These are phyloP conservation scores for Argyrosomus regius DNA, from an alignment of 2,797 vertebrate genomes.

Conservation along the genomic window DNA sequence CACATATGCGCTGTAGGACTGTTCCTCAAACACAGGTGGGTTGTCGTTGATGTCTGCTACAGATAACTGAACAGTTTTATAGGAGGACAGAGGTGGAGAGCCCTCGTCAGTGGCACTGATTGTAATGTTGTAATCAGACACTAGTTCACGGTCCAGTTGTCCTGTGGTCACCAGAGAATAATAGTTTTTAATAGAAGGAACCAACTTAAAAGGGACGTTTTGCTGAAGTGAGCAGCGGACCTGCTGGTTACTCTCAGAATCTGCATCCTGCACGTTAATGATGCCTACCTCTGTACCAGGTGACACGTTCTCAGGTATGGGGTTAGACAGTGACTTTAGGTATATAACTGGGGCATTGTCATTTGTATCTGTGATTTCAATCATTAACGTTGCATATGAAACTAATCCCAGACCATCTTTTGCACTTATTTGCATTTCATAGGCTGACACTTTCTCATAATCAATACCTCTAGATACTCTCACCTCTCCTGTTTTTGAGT, in stretches of 20 bases:
- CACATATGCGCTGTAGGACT: too few relatives aligned
- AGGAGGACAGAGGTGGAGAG: too few relatives aligned
- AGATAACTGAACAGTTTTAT: too few relatives aligned
- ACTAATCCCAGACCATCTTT: slow-evolving; percentile 64
- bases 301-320: slow-evolving; percentile 61
- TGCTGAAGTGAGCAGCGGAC: too few relatives aligned
- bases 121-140: too few relatives aligned
- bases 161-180: too few relatives aligned
- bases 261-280: slow-evolving; percentile 77
- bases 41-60: too few relatives aligned
- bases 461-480: slow-evolving; percentile 66
- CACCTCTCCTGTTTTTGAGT: slow-evolving; percentile 68
- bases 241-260: slow-evolving; percentile 62
- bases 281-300: slow-evolving; percentile 75
- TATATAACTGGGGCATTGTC: slow-evolving; percentile 72
- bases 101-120: too few relatives aligned
- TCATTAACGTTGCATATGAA: slow-evolving; percentile 57
- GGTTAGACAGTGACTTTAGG: slow-evolving; percentile 64
- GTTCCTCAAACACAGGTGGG: too few relatives aligned
- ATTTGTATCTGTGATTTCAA: slow-evolving; percentile 73
- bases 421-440: slow-evolving; percentile 76
- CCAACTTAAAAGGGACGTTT: too few relatives aligned
- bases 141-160: too few relatives aligned
- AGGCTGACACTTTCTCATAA: slow-evolving; percentile 68
- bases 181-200: too few relatives aligned